Evolutionary conservation across 2,797 vertebrate species (phyloP).

Genomic region (Artibeus lituratus): DNA sequence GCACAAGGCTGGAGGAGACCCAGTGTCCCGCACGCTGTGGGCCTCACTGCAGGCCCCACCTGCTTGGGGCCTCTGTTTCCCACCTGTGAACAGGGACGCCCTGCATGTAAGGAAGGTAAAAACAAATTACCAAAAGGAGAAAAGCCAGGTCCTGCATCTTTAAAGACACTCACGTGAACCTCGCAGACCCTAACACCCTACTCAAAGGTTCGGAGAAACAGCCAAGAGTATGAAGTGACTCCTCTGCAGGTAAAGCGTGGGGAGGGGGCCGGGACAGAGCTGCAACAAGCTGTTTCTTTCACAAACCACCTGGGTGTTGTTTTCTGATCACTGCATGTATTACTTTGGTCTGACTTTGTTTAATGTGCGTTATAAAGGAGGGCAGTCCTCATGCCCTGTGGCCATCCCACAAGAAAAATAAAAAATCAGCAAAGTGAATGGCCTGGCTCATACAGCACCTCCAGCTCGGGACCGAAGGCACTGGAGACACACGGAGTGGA

Average conservation of each 20-base stretch:
- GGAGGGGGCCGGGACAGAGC: not conserved
- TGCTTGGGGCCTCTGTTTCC: not conserved
- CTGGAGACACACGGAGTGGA: not conserved
- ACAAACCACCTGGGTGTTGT: not conserved
- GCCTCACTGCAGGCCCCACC: not conserved
- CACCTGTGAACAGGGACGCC: not conserved
- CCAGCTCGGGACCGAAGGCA: not conserved
- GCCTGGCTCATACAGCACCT: not conserved
- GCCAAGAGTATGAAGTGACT: not conserved
- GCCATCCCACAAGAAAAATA: slow-evolving; percentile 33
- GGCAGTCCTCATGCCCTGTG: not conserved
- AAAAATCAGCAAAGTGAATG: slow-evolving; percentile 34
- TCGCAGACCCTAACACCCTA: not conserved
- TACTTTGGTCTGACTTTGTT: not conserved
- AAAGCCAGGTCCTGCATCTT: not conserved
- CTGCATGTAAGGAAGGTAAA: not conserved
- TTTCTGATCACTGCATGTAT: not conserved
- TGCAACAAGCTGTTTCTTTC: not conserved
- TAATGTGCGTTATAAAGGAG: not conserved
- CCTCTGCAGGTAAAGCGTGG: too few relatives aligned
- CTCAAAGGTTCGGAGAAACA: not conserved
- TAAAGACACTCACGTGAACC: not conserved
- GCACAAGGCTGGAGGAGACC: too few relatives aligned
- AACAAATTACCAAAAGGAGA: not conserved
- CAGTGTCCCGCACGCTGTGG: not conserved